Evolutionary conservation across 2,888 invertebrate genomes (phyloP), one percentile per base, ranked within the genome.

Genomic region (Aromia moschata): DNA sequence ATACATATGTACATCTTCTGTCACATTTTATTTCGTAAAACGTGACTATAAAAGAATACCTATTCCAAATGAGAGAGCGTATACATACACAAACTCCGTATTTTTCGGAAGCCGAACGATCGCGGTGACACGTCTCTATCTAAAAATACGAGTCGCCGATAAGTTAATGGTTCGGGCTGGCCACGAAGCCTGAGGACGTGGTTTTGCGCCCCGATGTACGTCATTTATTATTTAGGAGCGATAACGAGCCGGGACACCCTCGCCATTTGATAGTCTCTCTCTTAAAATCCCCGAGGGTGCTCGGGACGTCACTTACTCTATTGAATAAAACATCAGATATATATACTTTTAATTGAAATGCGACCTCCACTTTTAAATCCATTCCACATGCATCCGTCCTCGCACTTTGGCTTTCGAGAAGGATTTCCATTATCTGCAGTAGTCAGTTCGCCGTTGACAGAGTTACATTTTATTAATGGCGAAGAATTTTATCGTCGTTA

Each of bases 171-270:
- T 60, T 60, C 56, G 63, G 67, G 67, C 60, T 63, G 65, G 65
- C 67, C 67, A 12, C 40, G 52, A 12, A 45, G 12, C 41, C 31
- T 17, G 53, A 52, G 36, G 52, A 40, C 56, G 62, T 57, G 59
- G 64, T 65, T 65, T 65, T 62, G 46, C 51, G 55, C 69, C 72
- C 73, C 73, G 74, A 74, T 72, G 71, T 70, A 68, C 65, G 70
- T 70, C 70, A 72, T 73, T 73, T 72, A 73, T 73, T 73, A 73
- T 73, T 73, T 73, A 73, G 73, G 73, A 68, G 70, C 73, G 77
- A 77, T 78, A 78, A 78, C 75, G 75, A 74, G 73, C 70, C 65
- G 67, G 70, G 63, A 73, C 73, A 73, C 74, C 74, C 76, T 69
- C 67, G 67, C 70, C 71, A 72, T 74, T 74, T 71, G 71, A 69